Evolutionary conservation across 1,140 invertebrate species (phyloP), one percentile per base, ranked within the genome.

Genomic region (Phortica variegata): DNA sequence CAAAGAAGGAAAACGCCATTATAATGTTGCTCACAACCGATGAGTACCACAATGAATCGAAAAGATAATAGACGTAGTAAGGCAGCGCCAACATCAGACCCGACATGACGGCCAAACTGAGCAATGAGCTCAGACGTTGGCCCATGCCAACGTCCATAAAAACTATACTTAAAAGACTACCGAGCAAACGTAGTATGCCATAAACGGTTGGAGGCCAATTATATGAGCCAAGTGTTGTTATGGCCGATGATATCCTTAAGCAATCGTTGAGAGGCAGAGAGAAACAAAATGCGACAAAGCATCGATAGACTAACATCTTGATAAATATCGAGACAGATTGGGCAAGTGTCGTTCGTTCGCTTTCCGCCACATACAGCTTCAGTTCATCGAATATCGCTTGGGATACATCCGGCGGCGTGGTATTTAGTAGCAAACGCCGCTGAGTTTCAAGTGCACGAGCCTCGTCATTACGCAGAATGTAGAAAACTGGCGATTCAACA

Each of bases 211-310:
- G 17, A 34, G 31, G 15, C 45, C 45, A 47, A 13, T 29, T 20
- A 16, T 8, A 26, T 26, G 23, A 26, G 10, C n/a, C n/a, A n/a
- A n/a, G n/a, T n/a, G n/a, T n/a, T n/a, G n/a, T n/a, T n/a, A n/a
- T n/a, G n/a, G n/a, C n/a, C n/a, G n/a, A n/a, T n/a, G n/a, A n/a
- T n/a, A n/a, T n/a, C n/a, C n/a, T n/a, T n/a, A n/a, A n/a, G n/a
- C n/a, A n/a, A n/a, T n/a, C n/a, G n/a, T n/a, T 47, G 3, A 52
- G 31, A 2, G 49, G 49, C 18, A 47, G 19, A 3, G 43, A 40
- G 10, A 46, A 31, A 33, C 32, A 42, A 20, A 52, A 47, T 9
- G 49, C 43, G 19, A 52, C 29, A 32, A 52, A 26, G 18, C 26
- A 21, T n/a, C 46, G 46, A 36, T 41, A 48, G 1, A 21, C 5